These are phyloP conservation scores for Motacilla tschutschensis DNA, from an alignment of 2,113 vertebrate genomes.

Conservation along the genomic window DNA sequence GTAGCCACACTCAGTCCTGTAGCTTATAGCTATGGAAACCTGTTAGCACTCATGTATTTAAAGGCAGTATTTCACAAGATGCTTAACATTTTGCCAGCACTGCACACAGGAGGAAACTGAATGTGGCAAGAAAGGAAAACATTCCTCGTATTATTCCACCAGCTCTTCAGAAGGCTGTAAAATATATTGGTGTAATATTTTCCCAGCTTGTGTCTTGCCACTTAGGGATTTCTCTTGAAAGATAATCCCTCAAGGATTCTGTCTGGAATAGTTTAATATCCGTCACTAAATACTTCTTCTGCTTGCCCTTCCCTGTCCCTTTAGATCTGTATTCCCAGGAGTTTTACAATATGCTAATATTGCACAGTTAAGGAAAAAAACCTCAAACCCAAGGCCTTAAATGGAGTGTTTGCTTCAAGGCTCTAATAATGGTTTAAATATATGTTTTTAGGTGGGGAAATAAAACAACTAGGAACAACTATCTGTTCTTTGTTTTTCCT, in stretches of 20 bases:
- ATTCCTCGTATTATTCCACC: background rate
- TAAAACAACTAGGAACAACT: background rate
- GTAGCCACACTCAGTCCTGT: background rate
- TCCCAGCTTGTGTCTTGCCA: slow-evolving; percentile 5
- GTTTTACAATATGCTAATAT: background rate
- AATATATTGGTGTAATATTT: background rate
- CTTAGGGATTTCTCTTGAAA: slow-evolving; percentile 4
- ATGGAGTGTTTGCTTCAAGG: background rate
- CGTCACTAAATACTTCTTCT: slow-evolving; percentile 12
- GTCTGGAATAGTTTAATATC: background rate
- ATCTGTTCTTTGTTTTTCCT: background rate
- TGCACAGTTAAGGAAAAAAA: background rate
- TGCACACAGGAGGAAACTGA: background rate
- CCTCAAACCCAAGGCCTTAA: background rate
- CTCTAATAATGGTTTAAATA: slow-evolving; percentile 17
- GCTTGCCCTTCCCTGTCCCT: background rate
- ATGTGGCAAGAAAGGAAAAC: background rate
- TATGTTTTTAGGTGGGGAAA: background rate
- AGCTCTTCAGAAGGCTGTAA: background rate
- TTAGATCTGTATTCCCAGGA: background rate
- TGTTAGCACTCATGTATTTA: background rate
- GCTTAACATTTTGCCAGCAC: background rate
- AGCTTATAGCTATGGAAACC: background rate
- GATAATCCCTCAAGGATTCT: slow-evolving; percentile 18
- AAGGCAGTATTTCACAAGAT: background rate